Percentiles rank a stretch among this genome's conserved stretches.
Conservation (phyloP, 1,140 invertebrate genomes). For the Zophobas atratus region DNA sequence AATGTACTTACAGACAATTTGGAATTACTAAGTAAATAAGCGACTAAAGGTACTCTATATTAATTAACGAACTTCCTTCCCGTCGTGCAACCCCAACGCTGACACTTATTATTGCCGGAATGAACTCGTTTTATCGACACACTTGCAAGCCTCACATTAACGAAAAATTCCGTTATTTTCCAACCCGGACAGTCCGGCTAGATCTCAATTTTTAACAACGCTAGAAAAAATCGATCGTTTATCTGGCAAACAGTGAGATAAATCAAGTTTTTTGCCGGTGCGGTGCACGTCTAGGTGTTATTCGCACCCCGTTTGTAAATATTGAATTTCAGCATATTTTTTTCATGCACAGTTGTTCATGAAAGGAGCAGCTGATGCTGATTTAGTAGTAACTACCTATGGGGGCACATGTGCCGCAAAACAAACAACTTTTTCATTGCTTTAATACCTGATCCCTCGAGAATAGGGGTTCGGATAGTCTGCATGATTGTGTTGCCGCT, state of each 20-base stretch:
- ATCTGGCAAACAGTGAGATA: neutral
- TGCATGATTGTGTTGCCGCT: conserved; percentile 29
- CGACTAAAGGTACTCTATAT: conserved; percentile 53
- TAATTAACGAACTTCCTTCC: conserved; percentile 53
- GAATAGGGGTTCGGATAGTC: conserved; percentile 17
- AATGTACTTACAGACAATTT: conserved; percentile 58
- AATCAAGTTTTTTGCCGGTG: conserved; percentile 11
- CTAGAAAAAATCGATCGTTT: neutral
- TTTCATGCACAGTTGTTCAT: conserved; percentile 55
- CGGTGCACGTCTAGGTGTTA: neutral
- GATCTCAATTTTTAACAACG: too few species aligned
- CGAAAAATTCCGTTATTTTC: neutral
- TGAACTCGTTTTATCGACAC: conserved; percentile 19
- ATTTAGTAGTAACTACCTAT: conserved; percentile 56
- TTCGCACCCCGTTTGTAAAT: conserved; percentile 35
- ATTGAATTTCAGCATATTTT: conserved; percentile 52
- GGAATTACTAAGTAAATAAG: conserved; percentile 58
- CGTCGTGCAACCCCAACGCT: conserved; percentile 18
- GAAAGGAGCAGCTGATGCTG: conserved; percentile 58
- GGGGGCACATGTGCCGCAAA: conserved; percentile 56
- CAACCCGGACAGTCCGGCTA: too few species aligned
- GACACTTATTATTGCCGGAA: conserved; percentile 31
- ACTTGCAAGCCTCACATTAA: neutral
- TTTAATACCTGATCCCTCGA: conserved; percentile 57
- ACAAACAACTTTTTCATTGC: conserved; percentile 59